Evolutionary conservation across 2,888 invertebrate species (phyloP), one percentile per base, ranked within the genome.

Genomic region (Elysia crispata): DNA sequence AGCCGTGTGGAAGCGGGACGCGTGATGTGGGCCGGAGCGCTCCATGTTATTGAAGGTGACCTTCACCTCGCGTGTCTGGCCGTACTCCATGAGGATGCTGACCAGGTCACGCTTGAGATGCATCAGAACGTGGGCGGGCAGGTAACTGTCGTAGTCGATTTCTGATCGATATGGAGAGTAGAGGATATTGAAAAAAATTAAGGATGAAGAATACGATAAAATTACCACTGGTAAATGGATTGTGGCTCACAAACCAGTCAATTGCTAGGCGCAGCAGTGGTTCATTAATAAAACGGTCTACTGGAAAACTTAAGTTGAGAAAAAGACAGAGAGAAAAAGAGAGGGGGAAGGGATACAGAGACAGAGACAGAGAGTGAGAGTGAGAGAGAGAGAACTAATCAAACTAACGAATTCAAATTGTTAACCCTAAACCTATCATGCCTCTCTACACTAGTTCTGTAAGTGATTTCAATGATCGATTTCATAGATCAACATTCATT

Each of bases 61-160:
- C 66, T 82, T 82, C 57, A 85, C 83, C 80, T 85, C 83, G 11
- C 82, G 74, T n/a, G 83, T 85, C 70, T 83, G 83, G 1, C 83
- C 85, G 76, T 85, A 83, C 72, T 85, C 85, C 85, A 85, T 85
- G 15, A 85, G 79, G 11, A 85, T 81, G 70, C 85, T 83, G 69
- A 85, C 85, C 15, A 83, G 82, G 62, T 85, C 85, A 30, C 83
- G 70, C 64, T 81, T 81, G 23, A 82, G 82, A 50, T 80, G 82
- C 81, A 83, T 83, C 23, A 83, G 66, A n/a, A 83, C 80, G 54
- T 77, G 79, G 33, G 73, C 79, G 11, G 83, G 83, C 18, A 81
- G 72, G 33, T 73, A 77, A 18, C 73, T 69, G 70, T 81, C 72
- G 20, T 79, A 81, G 18, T 83, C 83, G 54, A 81, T 70, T 31